Conservation (phyloP, 2,888 invertebrate species). For the Villa cingulata region DNA sequence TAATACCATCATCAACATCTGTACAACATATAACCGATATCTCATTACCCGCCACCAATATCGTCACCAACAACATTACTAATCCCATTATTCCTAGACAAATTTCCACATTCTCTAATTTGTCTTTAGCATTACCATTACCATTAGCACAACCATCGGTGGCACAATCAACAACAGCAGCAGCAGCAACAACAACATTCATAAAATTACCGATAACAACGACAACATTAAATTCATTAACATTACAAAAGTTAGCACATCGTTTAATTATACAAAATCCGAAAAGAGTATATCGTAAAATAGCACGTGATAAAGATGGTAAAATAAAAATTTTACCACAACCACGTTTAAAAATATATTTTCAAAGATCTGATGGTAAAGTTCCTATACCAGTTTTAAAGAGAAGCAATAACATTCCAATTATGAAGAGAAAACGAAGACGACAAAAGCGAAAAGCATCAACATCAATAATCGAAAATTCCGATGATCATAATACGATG, state of each 20-base stretch:
- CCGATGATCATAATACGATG: not conserved
- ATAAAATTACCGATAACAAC: too few species aligned
- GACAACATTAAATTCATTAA: too few species aligned
- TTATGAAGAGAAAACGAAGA: constrained; percentile 5
- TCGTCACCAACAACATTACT: not conserved
- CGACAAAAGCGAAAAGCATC: not conserved
- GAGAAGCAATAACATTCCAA: not conserved
- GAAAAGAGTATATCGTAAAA: not conserved
- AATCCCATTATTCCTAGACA: too few species aligned
- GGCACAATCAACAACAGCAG: not conserved
- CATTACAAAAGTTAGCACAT: too few species aligned
- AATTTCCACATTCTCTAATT: too few species aligned
- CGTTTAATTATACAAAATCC: not conserved
- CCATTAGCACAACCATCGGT: not conserved
- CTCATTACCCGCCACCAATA: not conserved
- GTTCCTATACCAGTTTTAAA: constrained; percentile 12
- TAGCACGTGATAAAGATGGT: constrained; percentile 8
- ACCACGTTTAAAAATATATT: constrained; percentile 10
- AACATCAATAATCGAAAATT: not conserved
- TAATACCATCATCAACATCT: not conserved
- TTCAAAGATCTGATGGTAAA: constrained; percentile 11
- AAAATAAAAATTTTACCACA: constrained; percentile 11
- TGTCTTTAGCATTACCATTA: not conserved
- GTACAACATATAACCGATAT: not conserved
- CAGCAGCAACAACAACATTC: not conserved